Evolutionary conservation across 2,113 vertebrate species (phyloP).

Genomic region (Raja brachyura): DNA sequence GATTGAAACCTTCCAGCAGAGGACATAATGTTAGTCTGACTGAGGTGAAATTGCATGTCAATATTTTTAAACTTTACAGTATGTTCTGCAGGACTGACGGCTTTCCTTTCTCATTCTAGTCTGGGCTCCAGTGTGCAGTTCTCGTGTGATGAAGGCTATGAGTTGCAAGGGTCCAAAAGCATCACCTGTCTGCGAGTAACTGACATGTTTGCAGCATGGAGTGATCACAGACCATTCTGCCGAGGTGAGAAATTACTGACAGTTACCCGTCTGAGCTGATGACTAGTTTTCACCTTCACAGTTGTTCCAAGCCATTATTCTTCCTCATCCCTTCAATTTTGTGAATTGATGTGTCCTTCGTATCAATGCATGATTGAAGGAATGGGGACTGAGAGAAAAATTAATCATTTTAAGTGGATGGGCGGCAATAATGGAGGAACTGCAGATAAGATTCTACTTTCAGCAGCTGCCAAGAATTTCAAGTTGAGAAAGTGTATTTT

Average conservation of each 20-base stretch:
- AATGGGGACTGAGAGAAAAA: background rate
- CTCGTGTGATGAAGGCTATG: conserved; percentile 92
- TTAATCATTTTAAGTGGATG: background rate
- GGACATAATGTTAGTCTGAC: background rate
- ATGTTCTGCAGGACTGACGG: background rate
- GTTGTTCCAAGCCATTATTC: rapidly evolving
- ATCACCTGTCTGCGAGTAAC: conserved; percentile 94
- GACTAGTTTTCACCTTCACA: background rate
- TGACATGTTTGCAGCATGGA: conserved; percentile 94
- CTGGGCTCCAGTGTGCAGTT: conserved; percentile 94
- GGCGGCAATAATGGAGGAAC: background rate
- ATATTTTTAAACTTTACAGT: background rate
- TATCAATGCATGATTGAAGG: conserved; percentile 12
- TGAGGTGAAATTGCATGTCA: background rate
- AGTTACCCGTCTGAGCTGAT: rapidly evolving
- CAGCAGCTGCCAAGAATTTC: background rate
- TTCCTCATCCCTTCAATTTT: conserved; percentile 26
- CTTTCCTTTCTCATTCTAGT: conserved; percentile 52
- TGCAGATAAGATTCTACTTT: background rate
- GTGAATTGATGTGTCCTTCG: conserved; percentile 34
- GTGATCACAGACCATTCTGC: conserved; percentile 90
- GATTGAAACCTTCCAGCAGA: conserved; percentile 8
- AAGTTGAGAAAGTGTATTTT: background rate
- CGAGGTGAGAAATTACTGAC: conserved; percentile 66
- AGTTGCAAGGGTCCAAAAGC: conserved; percentile 92